A percentile compares a stretch with the other conserved stretches of the same genome.
Evolutionary conservation across 2,888 invertebrate species (phyloP).

Genomic region (Petrolisthes manimaculis): DNA sequence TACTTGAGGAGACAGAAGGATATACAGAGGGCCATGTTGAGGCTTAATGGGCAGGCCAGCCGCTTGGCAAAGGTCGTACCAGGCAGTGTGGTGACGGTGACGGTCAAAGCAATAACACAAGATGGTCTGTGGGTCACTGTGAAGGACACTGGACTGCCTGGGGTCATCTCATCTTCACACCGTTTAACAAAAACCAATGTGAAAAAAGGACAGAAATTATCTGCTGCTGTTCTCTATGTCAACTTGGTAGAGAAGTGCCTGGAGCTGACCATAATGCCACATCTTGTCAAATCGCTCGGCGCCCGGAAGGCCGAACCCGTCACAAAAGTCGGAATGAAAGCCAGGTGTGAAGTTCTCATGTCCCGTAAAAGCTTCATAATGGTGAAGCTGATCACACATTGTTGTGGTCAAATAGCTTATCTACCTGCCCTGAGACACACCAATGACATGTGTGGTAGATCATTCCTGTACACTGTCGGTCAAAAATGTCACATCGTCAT

Average conservation of each 20-base stretch:
- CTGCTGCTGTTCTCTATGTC: slow-evolving; percentile 23
- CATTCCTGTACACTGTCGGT: not conserved
- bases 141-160: not conserved
- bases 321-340: slow-evolving; percentile 17
- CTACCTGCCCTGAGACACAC: slow-evolving; percentile 20
- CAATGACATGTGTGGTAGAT: not conserved
- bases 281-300: not conserved
- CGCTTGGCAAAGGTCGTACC: slow-evolving; percentile 10
- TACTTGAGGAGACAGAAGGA: slow-evolving; percentile 24
- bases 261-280: slow-evolving; percentile 34
- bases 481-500: slow-evolving; percentile 19
- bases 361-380: slow-evolving; percentile 19
- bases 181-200: not conserved
- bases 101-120: slow-evolving; percentile 15
- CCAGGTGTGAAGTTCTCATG: slow-evolving; percentile 33
- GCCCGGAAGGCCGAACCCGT: not conserved
- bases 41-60: not conserved
- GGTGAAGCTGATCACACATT: slow-evolving; percentile 21
- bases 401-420: slow-evolving; percentile 31
- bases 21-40: slow-evolving; percentile 2
- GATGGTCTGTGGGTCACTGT: slow-evolving; percentile 16
- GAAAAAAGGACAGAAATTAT: slow-evolving; percentile 26
- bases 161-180: slow-evolving; percentile 15
- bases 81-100: slow-evolving; percentile 23
- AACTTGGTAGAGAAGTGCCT: slow-evolving; percentile 31